Conservation (phyloP, 2,888 invertebrate genomes). For the Pterostichus niger region DNA sequence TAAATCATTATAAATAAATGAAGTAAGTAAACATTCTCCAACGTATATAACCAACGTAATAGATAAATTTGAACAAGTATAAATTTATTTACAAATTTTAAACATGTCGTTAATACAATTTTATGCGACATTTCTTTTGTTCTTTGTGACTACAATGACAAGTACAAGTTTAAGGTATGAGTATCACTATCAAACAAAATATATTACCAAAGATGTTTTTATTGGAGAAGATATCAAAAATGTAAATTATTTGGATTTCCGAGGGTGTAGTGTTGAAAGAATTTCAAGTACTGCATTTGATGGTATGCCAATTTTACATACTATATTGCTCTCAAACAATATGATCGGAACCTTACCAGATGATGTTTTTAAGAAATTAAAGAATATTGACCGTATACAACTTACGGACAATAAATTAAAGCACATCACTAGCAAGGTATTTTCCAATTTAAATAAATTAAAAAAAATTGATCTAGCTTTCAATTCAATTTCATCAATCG, state of each 20-base stretch:
- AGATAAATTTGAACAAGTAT: no score
- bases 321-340: neutral
- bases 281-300: neutral
- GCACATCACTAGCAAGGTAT: neutral
- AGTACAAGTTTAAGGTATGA: no score
- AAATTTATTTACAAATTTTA: no score
- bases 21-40: no score
- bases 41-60: no score
- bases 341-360: neutral
- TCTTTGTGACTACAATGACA: no score
- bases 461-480: neutral
- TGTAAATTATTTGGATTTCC: neutral
- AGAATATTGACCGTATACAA: neutral
- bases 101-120: no score
- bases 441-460: neutral
- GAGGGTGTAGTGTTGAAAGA: neutral
- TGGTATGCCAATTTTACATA: neutral
- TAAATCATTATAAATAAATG: no score
- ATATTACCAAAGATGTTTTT: neutral
- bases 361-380: neutral
- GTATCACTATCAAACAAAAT: neutral
- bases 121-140: no score
- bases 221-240: neutral
- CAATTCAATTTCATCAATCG: neutral
- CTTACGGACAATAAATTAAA: neutral